Evolutionary conservation across 2,888 invertebrate species (phyloP), one percentile per base, ranked within the genome.

Genomic region (Ornithoptera priamus): DNA sequence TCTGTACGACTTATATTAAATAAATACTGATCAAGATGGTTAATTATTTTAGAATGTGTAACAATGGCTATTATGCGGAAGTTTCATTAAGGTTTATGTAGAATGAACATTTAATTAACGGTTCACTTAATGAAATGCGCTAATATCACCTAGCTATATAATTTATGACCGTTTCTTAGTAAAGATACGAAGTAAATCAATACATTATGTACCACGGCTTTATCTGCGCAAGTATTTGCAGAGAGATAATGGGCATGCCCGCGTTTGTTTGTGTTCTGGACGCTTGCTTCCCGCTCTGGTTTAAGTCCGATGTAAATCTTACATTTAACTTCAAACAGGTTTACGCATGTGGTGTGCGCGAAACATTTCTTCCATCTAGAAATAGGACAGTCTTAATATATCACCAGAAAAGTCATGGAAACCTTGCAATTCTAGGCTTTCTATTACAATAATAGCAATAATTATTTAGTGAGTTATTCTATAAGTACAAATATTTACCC

Each of bases 181-280:
- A 84, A 79, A 78, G 78, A 83, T 78, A 79, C 62, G 71, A 71
- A 66, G 63, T 75, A 71, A 77, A 81, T 82, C 81, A 81, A 83
- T 78, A 82, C 74, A 66, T 70, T 73, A 63, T 66, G 63, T 70
- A 70, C 67, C 67, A 65, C 71, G 73, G 74, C 72, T 70, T 75
- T 79, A 81, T 81, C 77, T 76, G 66, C 75, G 72, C 76, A 67
- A 72, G 72, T 77, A 75, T 84, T 81, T 78, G 78, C 76, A 75
- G 69, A 75, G 72, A 70, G 78, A 80, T 80, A 81, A 71, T 75
- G 75, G 75, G 74, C 75, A 74, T 70, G 67, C 73, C 67, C 73
- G 73, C 60, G 62, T 70, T 70, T 78, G 75, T 80, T 78, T 78
- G 73, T 72, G 72, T 77, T 72, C 75, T 67, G 76, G 76, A 79